Conservation (phyloP, 2,113 vertebrate genomes). For the cattle (Bos taurus) region DNA sequence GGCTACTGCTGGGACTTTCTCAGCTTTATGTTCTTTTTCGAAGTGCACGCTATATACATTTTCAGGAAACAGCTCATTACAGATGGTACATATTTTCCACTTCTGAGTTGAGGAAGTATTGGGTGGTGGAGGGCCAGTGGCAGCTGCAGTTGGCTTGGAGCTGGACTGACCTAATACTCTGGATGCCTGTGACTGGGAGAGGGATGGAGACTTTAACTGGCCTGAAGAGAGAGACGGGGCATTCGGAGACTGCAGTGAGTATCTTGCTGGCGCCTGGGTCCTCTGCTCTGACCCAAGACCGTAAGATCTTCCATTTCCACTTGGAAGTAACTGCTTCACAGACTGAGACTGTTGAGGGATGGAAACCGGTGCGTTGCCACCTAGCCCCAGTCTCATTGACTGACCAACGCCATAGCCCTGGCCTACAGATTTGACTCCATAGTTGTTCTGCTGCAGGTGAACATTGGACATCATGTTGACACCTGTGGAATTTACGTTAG, state of each 20-base stretch:
- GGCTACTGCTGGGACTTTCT: conserved; percentile 97
- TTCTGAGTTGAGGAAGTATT: conserved; percentile 96
- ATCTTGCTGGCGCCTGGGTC: conserved; percentile 81
- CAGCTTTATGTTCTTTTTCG: conserved; percentile 98
- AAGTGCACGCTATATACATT: conserved; percentile 98
- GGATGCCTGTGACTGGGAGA: conserved; percentile 83
- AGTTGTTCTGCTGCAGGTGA: conserved; percentile 89
- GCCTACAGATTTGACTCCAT: conserved; percentile 87
- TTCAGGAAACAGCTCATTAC: conserved; percentile 98
- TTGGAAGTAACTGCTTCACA: conserved; percentile 90
- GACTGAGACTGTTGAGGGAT: conserved; percentile 92
- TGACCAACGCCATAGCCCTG: conserved; percentile 86
- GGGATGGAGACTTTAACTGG: conserved; percentile 86
- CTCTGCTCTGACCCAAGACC: conserved; percentile 82
- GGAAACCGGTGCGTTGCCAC: conserved; percentile 89
- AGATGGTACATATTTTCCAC: conserved; percentile 99
- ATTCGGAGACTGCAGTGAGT: conserved; percentile 84
- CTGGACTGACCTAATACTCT: conserved; percentile 82
- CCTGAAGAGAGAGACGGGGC: conserved; percentile 82
- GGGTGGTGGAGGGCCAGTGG: conserved; percentile 87
- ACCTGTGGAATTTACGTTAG: conserved; percentile 87
- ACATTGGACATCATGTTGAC: conserved; percentile 90
- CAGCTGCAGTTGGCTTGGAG: conserved; percentile 79
- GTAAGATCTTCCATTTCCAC: conserved; percentile 85
- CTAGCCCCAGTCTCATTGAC: conserved; percentile 87